Evolutionary conservation across 23 tunicate genomes (phyloP), one percentile per base, ranked within the genome.

Genomic region (Ciona savignyi): DNA sequence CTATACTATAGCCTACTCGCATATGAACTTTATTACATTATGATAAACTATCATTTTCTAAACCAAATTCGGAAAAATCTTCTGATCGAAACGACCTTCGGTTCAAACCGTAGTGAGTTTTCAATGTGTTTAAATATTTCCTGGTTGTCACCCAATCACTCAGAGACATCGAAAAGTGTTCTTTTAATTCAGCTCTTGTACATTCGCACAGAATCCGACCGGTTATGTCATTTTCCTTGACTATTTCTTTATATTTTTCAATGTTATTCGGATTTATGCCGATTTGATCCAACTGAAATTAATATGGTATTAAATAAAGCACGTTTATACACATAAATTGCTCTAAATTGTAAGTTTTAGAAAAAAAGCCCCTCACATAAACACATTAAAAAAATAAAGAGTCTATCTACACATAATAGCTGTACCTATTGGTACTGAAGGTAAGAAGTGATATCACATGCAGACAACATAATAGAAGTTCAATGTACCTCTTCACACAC

Each of bases 401-500:
- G n/a, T n/a, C n/a, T n/a, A n/a, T n/a, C 22, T 51, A 19, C 19
- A 51, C 62, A 51, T 21, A 51, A 19, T 21, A 51, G 62, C 62
- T 51, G 21, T 15, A 51, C n/a, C n/a, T n/a, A n/a, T n/a, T n/a
- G n/a, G n/a, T n/a, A n/a, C n/a, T n/a, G n/a, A n/a, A n/a, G n/a
- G n/a, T n/a, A n/a, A n/a, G n/a, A n/a, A n/a, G n/a, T n/a, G n/a
- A n/a, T n/a, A n/a, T n/a, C n/a, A n/a, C n/a, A n/a, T n/a, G n/a
- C n/a, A 15, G 21, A 19, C 19, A 15, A 51, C 21, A 15, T 15
- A 21, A 51, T 21, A 19, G 21, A 21, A 51, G 20, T 51, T 15
- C 62, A 51, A 21, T 28, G 4, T 71, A 80, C 84, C 84, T 80
- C 70, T 27, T 32, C 19, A 60, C 84, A 80, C 32, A 80, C 77